Percentiles rank a stretch among this genome's conserved stretches.
phyloP scores from a whole-genome alignment of 2,797 vertebrate genomes.

The Brachyalestes nurse region DNA sequence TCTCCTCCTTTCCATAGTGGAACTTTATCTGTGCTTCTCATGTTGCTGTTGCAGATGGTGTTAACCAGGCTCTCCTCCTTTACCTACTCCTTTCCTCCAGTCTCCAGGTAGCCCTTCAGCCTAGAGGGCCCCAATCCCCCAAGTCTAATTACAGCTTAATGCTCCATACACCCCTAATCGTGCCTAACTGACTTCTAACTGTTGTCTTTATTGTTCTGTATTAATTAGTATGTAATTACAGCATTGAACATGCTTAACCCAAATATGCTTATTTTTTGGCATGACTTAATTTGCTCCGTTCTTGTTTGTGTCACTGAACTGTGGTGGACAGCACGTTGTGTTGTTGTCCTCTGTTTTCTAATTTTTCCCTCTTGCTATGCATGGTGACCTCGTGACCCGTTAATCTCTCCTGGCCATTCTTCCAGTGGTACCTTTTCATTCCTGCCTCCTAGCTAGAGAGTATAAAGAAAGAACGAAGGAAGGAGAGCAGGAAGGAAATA shows the following conservation, averaged over 20 bases:
- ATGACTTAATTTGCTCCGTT: background rate
- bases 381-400: constrained; percentile 45
- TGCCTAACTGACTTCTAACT: constrained; percentile 33
- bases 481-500: background rate
- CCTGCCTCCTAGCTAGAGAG: constrained; percentile 39
- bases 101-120: constrained; percentile 42
- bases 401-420: constrained; percentile 51
- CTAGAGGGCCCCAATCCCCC: constrained; percentile 19
- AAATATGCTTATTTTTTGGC: constrained; percentile 10
- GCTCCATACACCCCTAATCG: constrained; percentile 22
- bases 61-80: constrained; percentile 35
- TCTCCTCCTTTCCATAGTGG: constrained; percentile 49
- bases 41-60: constrained; percentile 58
- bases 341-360: constrained; percentile 20
- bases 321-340: background rate
- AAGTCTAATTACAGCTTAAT: constrained; percentile 44
- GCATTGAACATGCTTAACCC: constrained; percentile 26
- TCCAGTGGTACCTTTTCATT: constrained; percentile 45
- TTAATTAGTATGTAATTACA: constrained; percentile 45
- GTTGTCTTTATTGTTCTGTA: constrained; percentile 37
- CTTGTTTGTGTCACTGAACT: constrained; percentile 11
- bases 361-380: constrained; percentile 35
- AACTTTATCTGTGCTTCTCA: constrained; percentile 57
- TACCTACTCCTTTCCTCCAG: constrained; percentile 36
- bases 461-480: constrained; percentile 11